Base-by-base conservation (phyloP, 2,888 invertebrate genomes). In the Balanococcus diminutus region DNA sequence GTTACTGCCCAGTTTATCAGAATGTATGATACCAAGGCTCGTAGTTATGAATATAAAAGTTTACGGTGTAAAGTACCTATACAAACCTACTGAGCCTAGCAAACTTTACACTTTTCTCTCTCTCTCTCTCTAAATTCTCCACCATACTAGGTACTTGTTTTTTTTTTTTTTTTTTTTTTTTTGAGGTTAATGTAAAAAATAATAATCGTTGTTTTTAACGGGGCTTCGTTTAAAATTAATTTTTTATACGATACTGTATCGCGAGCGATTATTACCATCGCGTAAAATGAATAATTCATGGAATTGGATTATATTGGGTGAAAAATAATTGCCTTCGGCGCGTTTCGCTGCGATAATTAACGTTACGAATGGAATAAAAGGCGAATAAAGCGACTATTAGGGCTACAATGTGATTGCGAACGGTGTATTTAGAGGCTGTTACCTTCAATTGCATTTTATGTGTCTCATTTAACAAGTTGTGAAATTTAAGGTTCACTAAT, bases 11-110 rank as follows among this genome's bases (percentile, higher is more conserved):
- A 79, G 75, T 79, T 79, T 79, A 79, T 79, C 36, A 79, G 75
- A 79, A 79, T 79, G 75, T 79, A 79, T 32, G 75, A 79, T 79
- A 36, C 36, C 36, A 19, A 79, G 19, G n/a, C n/a, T n/a, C 75
- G 75, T 79, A 79, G 75, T 79, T 79, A 79, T 79, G 75, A 79
- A 79, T 79, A 79, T 79, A 79, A 79, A 79, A 79, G 75, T 79
- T 79, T 79, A 79, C 75, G 75, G 75, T 79, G 75, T 79, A 19
- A 36, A 36, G 75, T 79, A 79, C 75, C 75, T 36, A 36, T 36
- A 36, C 36, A 4, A 6, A 36, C 36, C 36, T 36, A 36, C 36
- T 3, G 8, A 56, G 56, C 14, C 61, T 2, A 28, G 14, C 31
- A 8, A 22, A 72, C 14, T 56, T 72, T 72, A 72, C 72, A 72